Evolutionary conservation across 2,888 invertebrate genomes (phyloP), one percentile per base, ranked within the genome.

Genomic region (Crepidodera aurea): DNA sequence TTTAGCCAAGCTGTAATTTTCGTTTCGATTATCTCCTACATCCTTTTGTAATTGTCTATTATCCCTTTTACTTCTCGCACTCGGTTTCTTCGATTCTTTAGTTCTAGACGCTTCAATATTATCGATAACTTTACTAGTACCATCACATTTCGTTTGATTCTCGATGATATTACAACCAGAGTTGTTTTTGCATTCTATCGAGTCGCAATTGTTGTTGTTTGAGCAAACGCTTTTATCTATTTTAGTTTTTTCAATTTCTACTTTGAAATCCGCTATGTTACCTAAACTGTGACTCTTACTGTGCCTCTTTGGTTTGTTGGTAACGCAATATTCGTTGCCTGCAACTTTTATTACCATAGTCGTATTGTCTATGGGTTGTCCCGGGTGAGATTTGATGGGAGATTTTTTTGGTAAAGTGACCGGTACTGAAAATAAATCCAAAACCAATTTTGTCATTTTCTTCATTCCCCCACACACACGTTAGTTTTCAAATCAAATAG

Each of bases 261-360:
- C 60, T 70, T 68, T 50, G 54, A 81, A 77, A 74, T 82, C 81
- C 6, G 79, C 73, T 65, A 82, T 73, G 66, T 79, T 81, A 62
- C 80, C 79, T 67, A 81, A 72, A 71, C 81, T 81, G 56, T 77
- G 79, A 65, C 80, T 79, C 71, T 81, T 81, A 65, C 75, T 75
- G 56, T 76, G 77, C 46, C 71, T 71, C 67, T 77, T 79, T 44
- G 77, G 77, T 44, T 75, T 75, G 64, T 81, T 81, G 51, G 79
- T 81, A 44, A 82, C 82, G 61, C 77, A 77, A 70, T 81, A 82
- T 71, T 80, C 80, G 60, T 80, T 78, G 25, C 82, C 82, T n/a
- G 79, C 82, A 37, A 81, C 81, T 69, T 79, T 81, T 57, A 82
- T 81, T 42, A 79, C 71, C 82, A 82, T 82, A 59, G 79, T 79